Conservation (phyloP, 2,113 vertebrate species). For the Saimiri boliviensis region DNA sequence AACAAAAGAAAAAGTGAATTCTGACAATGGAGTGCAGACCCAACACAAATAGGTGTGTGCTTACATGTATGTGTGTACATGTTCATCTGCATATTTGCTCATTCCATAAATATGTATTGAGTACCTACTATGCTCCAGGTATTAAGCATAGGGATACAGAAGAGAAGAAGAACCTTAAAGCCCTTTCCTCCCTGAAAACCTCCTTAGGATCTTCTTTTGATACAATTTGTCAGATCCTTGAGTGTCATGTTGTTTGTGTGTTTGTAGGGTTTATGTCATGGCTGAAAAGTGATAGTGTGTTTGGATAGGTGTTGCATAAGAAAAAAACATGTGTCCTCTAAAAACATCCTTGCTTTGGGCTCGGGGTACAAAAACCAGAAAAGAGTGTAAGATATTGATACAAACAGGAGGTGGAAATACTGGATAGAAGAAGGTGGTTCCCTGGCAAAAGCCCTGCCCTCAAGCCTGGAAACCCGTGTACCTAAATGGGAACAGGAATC, state of each 20-base stretch:
- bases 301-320: neutral
- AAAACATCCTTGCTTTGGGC: neutral
- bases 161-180: neutral
- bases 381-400: neutral
- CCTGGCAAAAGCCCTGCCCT: no score
- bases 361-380: neutral
- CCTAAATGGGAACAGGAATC: no score
- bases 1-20: slow-evolving; percentile 10
- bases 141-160: neutral
- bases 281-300: neutral
- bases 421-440: no score
- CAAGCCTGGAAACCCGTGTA: no score
- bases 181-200: neutral
- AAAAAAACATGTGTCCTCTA: neutral
- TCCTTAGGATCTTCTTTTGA: neutral
- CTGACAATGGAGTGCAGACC: neutral
- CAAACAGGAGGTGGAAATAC: no score
- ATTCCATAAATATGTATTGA: neutral
- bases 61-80: neutral
- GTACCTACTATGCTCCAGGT: neutral
- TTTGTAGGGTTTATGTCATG: neutral
- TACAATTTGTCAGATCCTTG: neutral
- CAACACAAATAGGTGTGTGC: neutral
- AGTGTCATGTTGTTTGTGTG: neutral
- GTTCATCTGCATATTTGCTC: neutral